Base-by-base conservation (phyloP, 1,140 invertebrate species). In the Schmidtea mediterranea region DNA sequence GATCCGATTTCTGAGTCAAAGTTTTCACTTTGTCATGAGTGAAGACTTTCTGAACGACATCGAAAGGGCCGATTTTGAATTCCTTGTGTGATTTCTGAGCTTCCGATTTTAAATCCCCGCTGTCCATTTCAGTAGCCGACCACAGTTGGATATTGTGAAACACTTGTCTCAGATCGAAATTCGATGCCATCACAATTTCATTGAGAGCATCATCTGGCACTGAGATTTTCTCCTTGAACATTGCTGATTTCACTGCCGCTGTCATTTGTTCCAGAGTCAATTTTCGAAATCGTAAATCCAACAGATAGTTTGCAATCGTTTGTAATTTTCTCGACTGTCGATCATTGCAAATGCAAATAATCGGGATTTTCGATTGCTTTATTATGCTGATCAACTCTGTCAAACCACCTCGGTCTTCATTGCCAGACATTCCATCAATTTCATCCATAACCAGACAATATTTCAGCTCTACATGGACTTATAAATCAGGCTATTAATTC, bases 351-450 rank as follows among this genome's bases (percentile, higher is more conserved):
- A 97, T 94, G 63, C 89, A 97, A 54, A 98, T 81, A 32, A 98
- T 78, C 0, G 92, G 92, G 45, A 95, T 74, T 45, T 78, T 77
- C 0, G 81, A 32, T 1, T 69, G 68, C 69, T 97, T 97, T 40
- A 98, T 94, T 3, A 98, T 68, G 16, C 68, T 66, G 52, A 98
- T 90, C 12, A 98, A 62, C 69, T 97, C 89, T 55, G 67, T 78
- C 39, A 95, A 72, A 43, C 90, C 92, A 41, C 90, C 90, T 55
- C 92, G 73, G 66, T 98, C 92, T 63, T 97, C 84, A 63, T 97
- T 98, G 12, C 92, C 92, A 10, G 86, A 82, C 89, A 98, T 97
- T 12, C 92, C 92, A 62, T 98, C 92, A 0, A 98, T 90, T 74
- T 98, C 92, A 59, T 98, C 92, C 92, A 98, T 98, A 12, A 98